phyloP scores from a whole-genome alignment of 1,140 invertebrate species.

The Maniola jurtina region DNA sequence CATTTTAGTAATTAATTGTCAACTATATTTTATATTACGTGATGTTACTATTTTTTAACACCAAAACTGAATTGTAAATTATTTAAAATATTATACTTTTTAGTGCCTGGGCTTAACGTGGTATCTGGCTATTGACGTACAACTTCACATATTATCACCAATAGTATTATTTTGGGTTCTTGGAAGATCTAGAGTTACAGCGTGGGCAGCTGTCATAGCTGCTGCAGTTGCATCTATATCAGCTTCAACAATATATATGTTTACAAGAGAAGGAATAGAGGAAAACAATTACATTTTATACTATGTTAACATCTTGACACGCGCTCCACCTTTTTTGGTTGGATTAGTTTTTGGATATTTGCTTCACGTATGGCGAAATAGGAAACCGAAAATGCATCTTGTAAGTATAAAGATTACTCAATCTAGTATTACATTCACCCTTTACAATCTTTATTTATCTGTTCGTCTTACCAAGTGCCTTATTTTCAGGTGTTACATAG shows the following conservation, averaged over 20 bases:
- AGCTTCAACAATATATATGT: constrained; percentile 37
- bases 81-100: constrained; percentile 24
- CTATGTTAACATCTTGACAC: constrained; percentile 47
- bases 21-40: too few relatives aligned
- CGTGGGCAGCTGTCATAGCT: constrained; percentile 39
- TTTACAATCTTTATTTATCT: not conserved
- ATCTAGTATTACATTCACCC: too few relatives aligned
- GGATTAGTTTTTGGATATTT: constrained; percentile 80
- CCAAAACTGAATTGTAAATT: not conserved
- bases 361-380: constrained; percentile 21
- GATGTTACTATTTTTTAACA: not conserved
- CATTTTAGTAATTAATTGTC: not conserved
- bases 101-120: constrained; percentile 81
- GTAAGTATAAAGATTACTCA: constrained; percentile 26
- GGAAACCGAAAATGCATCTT: constrained; percentile 22
- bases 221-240: constrained; percentile 26
- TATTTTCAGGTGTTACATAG: constrained; percentile 15
- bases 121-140: constrained; percentile 85
- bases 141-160: constrained; percentile 82
- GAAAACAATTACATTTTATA: constrained; percentile 17
- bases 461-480: not conserved
- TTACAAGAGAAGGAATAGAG: constrained; percentile 8
- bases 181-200: constrained; percentile 33
- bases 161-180: constrained; percentile 73
- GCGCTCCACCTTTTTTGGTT: constrained; percentile 77